Percentiles rank a stretch among this genome's conserved stretches.
Evolutionary conservation across 2,888 invertebrate species (phyloP).

Genomic region (Cryptocephalus moraei): DNA sequence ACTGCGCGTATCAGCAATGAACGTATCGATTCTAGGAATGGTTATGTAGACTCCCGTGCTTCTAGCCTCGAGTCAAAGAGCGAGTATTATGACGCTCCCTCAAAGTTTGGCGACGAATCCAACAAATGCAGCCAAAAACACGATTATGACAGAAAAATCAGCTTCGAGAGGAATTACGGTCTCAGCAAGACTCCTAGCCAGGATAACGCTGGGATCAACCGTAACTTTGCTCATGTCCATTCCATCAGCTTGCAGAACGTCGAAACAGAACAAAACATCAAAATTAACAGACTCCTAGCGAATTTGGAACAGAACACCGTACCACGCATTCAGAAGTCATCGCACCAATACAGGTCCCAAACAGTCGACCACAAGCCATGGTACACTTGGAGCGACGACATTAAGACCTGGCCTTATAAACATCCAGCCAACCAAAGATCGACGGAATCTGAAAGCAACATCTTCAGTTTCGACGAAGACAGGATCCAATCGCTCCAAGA

Average conservation of each 20-base stretch:
- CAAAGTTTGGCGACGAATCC: slow-evolving; percentile 25
- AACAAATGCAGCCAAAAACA: slow-evolving; percentile 17
- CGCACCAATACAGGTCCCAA: slow-evolving; percentile 13
- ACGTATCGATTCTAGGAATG: slow-evolving; percentile 22
- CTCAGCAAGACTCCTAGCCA: slow-evolving; percentile 25
- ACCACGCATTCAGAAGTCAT: slow-evolving; percentile 32
- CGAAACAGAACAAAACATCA: slow-evolving; percentile 52
- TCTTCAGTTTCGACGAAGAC: slow-evolving; percentile 68
- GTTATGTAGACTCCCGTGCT: slow-evolving; percentile 48
- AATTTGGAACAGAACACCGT: slow-evolving; percentile 42
- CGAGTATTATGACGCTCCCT: slow-evolving; percentile 48
- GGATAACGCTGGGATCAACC: slow-evolving; percentile 11
- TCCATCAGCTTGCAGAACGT: slow-evolving; percentile 62
- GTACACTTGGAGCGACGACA: slow-evolving; percentile 48
- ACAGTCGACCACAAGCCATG: slow-evolving; percentile 24
- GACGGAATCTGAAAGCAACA: slow-evolving; percentile 59
- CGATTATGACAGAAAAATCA: slow-evolving; percentile 36
- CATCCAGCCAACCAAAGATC: slow-evolving; percentile 42
- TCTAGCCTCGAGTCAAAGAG: slow-evolving; percentile 60
- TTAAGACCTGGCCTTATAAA: slow-evolving; percentile 34
- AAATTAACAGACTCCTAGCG: slow-evolving; percentile 44
- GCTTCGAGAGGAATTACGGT: slow-evolving; percentile 37
- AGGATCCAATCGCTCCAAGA: slow-evolving; percentile 62
- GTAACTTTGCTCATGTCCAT: slow-evolving; percentile 43
- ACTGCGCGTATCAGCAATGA: slow-evolving; percentile 26